Evolutionary conservation across 2,888 invertebrate species (phyloP), one percentile per base, ranked within the genome.

Genomic region (Lysandra coridon): DNA sequence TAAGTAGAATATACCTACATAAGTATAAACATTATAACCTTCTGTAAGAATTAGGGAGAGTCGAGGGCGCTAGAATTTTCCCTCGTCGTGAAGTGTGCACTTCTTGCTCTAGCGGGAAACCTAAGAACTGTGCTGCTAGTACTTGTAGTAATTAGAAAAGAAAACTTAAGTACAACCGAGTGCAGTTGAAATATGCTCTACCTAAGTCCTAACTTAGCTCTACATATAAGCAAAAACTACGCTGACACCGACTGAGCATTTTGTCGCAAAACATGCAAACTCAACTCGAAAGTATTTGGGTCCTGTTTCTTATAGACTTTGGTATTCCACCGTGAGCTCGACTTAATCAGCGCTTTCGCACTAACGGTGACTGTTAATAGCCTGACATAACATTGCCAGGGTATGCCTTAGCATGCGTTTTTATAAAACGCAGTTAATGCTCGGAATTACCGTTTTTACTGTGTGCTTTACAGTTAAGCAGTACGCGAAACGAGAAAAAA

Each of bases 301-400:
- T 10, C 69, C 10, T 17, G 14, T 69, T 37, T 17, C 5, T 64
- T 33, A 10, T 40, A 0, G 5, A 1, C 3, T 3, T 10, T 64
- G 30, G 64, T 64, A 64, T 64, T 30, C 5, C 69, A 37, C 30
- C 12, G 64, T 12, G 10, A 14, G 33, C 33, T 33, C 69, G 30
- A 69, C 33, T 69, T 69, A 37, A 69, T 69, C 33, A 69, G 5
- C 17, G 33, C 14, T 69, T 69, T 37, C 1, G 69, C 69, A 5
- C 33, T 69, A 69, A 69, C 69, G 69, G 69, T 69, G 33, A 33
- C 14, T 69, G 69, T 69, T 69, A 69, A 17, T 69, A 37, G 33
- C 14, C 33, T 69, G 69, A 69, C 69, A 69, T 17, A 69, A 69
- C 64, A 69, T 69, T 69, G 7, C 69, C 69, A 17, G 14, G 33